A percentile compares a stretch with the other conserved stretches of the same genome.
These are phyloP conservation scores for Pseudotriccus pelzelni DNA, from an alignment of 2,797 vertebrate species.

Conservation along the genomic window DNA sequence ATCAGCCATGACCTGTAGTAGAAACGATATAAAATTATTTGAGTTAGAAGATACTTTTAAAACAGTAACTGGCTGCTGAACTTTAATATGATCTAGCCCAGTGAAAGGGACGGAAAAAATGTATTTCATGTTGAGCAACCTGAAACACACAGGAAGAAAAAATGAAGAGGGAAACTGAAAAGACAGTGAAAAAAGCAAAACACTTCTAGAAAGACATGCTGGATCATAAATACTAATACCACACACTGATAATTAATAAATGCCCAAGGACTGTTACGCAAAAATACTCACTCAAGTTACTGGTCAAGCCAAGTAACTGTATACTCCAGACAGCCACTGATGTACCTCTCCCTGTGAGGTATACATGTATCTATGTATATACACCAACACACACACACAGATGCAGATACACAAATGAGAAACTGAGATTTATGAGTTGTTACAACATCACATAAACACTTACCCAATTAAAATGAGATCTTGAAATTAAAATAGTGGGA, in stretches of 20 bases:
- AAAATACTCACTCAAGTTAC: background rate
- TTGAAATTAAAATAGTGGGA: background rate
- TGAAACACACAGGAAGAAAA: background rate
- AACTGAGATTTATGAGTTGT: background rate
- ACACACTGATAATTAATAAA: background rate
- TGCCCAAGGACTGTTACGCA: background rate
- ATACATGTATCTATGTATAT: background rate
- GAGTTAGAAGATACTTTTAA: background rate
- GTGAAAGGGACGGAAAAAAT: background rate
- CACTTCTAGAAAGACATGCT: background rate
- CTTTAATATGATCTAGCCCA: background rate
- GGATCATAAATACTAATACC: background rate
- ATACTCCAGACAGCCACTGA: background rate
- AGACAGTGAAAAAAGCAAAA: background rate
- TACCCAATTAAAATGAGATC: background rate
- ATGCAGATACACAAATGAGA: background rate
- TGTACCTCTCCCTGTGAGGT: background rate
- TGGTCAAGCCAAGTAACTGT: background rate
- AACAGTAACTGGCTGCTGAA: background rate
- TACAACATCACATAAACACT: background rate
- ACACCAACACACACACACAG: background rate
- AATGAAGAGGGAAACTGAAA: background rate
- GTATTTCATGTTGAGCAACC: background rate
- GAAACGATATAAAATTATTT: background rate
- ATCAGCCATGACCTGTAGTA: slow-evolving; percentile 84